Evolutionary conservation across 2,888 invertebrate species (phyloP), one percentile per base, ranked within the genome.

Genomic region (Ectemnius continuus): DNA sequence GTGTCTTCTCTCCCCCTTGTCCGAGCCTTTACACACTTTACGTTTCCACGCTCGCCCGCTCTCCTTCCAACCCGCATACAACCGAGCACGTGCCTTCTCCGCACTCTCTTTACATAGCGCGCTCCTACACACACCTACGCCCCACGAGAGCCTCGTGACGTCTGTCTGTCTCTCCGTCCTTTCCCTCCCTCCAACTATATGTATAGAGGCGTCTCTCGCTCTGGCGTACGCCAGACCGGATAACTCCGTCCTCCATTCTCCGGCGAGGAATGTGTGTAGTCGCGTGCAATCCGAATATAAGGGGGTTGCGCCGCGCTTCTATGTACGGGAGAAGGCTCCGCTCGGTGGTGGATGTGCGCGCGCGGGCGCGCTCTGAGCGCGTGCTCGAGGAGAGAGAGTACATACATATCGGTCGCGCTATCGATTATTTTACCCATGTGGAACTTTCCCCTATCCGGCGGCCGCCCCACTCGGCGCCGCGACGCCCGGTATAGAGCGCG

Each of bases 401-500:
- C 84, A 84, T 84, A 84, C 84, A 83, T 89, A 90, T 90, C 90
- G 90, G 90, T 90, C 90, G 90, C 82, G 84, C 73, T 91, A 91
- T 91, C 90, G 90, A 91, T 90, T 90, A 90, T 90, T 90, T 89
- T 85, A 83, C 86, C 89, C 89, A 87, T 89, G 88, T 89, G 88
- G 87, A 89, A 89, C 86, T 88, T 86, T 84, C 88, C 89, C 88
- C 88, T 88, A 84, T 83, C 74, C 81, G 76, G 84, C 81, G 74
- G 67, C 68, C 76, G 75, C 87, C 87, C 86, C 87, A 82, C 86
- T 82, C 83, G 82, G 82, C 85, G 86, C 82, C 86, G 84, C 88
- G 86, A 85, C 87, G 86, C 86, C 84, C 80, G 81, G 87, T 90
- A 90, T 90, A 90, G 90, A 90, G 84, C 90, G 90, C 80, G 83